Evolutionary conservation across 2,888 invertebrate genomes (phyloP), one percentile per base, ranked within the genome.

Genomic region (Clanis bilineata): DNA sequence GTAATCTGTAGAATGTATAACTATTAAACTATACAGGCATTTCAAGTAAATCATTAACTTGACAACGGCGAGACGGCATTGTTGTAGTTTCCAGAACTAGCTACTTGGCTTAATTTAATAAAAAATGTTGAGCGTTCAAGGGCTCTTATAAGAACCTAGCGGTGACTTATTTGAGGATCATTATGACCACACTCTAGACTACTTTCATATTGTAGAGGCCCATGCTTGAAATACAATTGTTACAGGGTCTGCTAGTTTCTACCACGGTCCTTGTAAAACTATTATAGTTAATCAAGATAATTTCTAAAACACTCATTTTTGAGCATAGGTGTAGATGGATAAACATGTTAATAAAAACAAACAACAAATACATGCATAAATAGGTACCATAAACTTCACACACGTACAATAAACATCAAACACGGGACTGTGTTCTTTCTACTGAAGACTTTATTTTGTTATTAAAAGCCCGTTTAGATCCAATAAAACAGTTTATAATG

Each of bases 401-500:
- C 51, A 51, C 32, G 21, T 32, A 28, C n/a, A 51, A 32, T 32
- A 51, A 51, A 32, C 28, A 51, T 51, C 51, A 51, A 51, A 51
- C 47, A 28, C 28, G 6, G 28, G 18, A 51, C 28, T 51, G 51
- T 32, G 32, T 51, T 21, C 15, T 51, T 51, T 51, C 51, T 4
- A 32, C 18, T 51, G 18, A 51, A 32, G 18, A 51, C 51, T 51
- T 51, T 32, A 32, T 32, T 51, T 51, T 32, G 51, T 51, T 51
- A 51, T 51, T 32, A 51, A 32, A 51, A 51, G 51, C 51, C 32
- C 15, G 51, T 51, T 51, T 51, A 51, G 41, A 32, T 32, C 55
- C 10, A 43, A 43, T 51, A 32, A 59, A 57, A 59, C 43, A 55
- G 55, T 43, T 41, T 39, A 32, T 39, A 54, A 59, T 59, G 55